These are phyloP conservation scores for Candidula unifasciata DNA, from an alignment of 2,888 invertebrate species.

Conservation along the genomic window DNA sequence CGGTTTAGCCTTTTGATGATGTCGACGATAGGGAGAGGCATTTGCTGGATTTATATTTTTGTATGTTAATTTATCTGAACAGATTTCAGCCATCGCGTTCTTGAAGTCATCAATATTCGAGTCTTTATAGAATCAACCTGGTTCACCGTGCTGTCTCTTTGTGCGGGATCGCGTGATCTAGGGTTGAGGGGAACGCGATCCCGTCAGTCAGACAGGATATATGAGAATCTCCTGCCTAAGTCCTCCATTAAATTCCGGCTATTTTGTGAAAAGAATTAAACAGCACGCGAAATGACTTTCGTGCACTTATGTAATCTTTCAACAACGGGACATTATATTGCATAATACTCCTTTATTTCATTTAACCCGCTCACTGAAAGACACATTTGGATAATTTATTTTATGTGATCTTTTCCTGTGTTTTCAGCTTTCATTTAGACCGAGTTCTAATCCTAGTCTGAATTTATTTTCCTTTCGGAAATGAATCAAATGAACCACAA, in stretches of 20 bases:
- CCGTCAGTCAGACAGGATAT: not conserved
- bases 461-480: not conserved
- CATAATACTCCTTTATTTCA: not conserved
- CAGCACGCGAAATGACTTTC: not conserved
- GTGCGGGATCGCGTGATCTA: not conserved
- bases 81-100: not conserved
- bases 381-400: too few relatives aligned
- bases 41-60: not conserved
- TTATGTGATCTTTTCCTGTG: too few relatives aligned
- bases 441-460: not conserved
- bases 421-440: not conserved
- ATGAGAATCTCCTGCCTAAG: not conserved
- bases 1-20: not conserved
- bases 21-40: not conserved
- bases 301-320: not conserved
- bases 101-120: not conserved
- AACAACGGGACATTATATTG: not conserved
- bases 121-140: not conserved
- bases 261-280: not conserved
- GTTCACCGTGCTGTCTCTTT: not conserved
- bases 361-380: not conserved
- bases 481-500: too few relatives aligned
- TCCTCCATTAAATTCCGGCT: not conserved
- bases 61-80: not conserved
- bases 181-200: not conserved